phyloP scores from a whole-genome alignment of 2,113 vertebrate genomes.

The Silurus asotus region DNA sequence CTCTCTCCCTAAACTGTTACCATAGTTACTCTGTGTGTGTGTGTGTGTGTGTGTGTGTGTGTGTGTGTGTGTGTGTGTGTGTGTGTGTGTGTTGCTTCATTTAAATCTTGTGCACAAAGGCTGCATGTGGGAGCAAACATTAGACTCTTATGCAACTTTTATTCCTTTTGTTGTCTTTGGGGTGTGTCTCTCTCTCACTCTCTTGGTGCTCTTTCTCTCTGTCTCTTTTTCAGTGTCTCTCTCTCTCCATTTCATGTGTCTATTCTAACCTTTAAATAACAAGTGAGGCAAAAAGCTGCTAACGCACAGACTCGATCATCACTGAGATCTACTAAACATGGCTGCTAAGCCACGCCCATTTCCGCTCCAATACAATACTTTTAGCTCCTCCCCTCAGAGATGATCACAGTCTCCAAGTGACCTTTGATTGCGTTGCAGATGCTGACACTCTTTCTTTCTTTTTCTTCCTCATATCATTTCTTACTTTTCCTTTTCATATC shows the following conservation, averaged over 20 bases:
- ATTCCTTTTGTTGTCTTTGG: slow-evolving; percentile 3
- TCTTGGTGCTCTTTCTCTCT: not conserved
- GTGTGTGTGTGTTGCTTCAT: not conserved
- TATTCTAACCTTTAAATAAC: not conserved
- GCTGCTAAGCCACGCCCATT: not conserved
- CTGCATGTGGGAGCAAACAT: slow-evolving; percentile 33
- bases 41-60: slow-evolving; percentile 9
- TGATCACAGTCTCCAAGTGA: slow-evolving; percentile 61
- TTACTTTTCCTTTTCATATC: slow-evolving; percentile 56
- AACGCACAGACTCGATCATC: slow-evolving; percentile 60
- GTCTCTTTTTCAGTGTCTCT: not conserved
- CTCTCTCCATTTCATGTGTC: not conserved
- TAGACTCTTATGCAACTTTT: slow-evolving; percentile 3
- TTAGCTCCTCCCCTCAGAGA: slow-evolving; percentile 53
- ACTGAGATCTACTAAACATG: slow-evolving; percentile 29
- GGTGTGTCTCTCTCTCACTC: slow-evolving; percentile 2
- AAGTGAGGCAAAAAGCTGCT: not conserved
- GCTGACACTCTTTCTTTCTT: slow-evolving; percentile 78
- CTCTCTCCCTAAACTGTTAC: slow-evolving; percentile 2
- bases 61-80: slow-evolving; percentile 4
- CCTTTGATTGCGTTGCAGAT: slow-evolving; percentile 55
- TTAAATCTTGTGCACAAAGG: slow-evolving; percentile 12
- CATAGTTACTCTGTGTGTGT: slow-evolving; percentile 21
- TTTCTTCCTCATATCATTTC: slow-evolving; percentile 62
- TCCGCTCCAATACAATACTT: not conserved